Evolutionary conservation across 2,797 vertebrate genomes (phyloP), one percentile per base, ranked within the genome.

Genomic region (Pseudomugil tenellus): DNA sequence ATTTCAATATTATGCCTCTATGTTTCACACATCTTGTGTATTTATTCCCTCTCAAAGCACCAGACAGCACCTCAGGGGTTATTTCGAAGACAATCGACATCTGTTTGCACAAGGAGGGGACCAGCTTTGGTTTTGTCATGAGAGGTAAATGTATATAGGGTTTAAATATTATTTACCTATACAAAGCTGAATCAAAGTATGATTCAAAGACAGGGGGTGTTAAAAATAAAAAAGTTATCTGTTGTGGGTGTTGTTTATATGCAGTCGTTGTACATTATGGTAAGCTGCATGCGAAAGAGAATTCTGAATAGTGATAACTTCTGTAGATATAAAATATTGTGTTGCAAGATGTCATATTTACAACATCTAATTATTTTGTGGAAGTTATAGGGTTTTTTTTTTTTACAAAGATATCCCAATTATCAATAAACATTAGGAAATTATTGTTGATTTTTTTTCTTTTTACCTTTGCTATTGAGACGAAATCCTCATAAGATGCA

Each of bases 1-100:
- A 21, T 1, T 9, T 46, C 2, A 41, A 3, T 14, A 5, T 51
- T 4, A 52, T 4, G 3, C 29, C 29, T 46, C 14, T 19, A 1
- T 65, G 6, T 54, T 23, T 53, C 32, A 41, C 21, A 70, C 41
- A 67, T 17, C 13, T 35, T 63, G 2, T 54, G 1, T 31, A 0
- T 41, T 14, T 37, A 8, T 25, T 39, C 9, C 9, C n/a, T 41
- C 60, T 71, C 43, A 34, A 68, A 99, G 98, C 95, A 37, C 95
- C 96, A 2, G 96, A 98, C 76, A 95, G 94, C 89, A 95, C 91
- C 67, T 95, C 95, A 51, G 96, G 95, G 77, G 93, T 97, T 80
- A 92, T 98, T 86, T 96, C 97, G 54, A 98, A 98, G 94, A 99
- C 96, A 34, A 95, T 97, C 59, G 97, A 99, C 62, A 95, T 98